phyloP scores from a whole-genome alignment of 2,888 invertebrate species.

The Autographa pulchrina region DNA sequence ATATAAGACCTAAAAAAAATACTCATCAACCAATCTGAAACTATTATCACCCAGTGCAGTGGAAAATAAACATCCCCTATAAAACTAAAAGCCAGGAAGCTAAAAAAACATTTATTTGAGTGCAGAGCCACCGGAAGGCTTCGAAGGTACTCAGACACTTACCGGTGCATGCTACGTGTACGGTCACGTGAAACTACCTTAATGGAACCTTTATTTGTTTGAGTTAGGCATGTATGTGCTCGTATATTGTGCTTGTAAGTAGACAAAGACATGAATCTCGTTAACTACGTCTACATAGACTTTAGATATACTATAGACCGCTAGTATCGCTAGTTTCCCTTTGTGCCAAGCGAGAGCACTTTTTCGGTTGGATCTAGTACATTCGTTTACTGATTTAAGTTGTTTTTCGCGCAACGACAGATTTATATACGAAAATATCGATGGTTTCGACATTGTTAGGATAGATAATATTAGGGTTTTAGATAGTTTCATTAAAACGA shows the following conservation, averaged over 20 bases:
- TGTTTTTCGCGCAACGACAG: too few relatives aligned
- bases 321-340: too few relatives aligned
- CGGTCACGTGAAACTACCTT: slow-evolving; percentile 28
- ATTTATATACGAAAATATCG: too few relatives aligned
- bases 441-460: too few relatives aligned
- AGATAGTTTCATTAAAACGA: too few relatives aligned
- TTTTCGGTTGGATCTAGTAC: too few relatives aligned
- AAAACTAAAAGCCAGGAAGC: slow-evolving; percentile 21
- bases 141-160: slow-evolving; percentile 37
- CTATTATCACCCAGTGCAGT: neutral
- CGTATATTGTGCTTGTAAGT: neutral
- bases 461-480: too few relatives aligned
- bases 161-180: slow-evolving; percentile 30
- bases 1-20: too few relatives aligned
- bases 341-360: too few relatives aligned
- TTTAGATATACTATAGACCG: too few relatives aligned
- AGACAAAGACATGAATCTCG: neutral
- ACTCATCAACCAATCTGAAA: neutral
- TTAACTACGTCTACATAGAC: too few relatives aligned
- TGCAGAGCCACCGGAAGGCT: slow-evolving; percentile 30
- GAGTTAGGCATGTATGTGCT: neutral
- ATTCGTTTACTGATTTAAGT: too few relatives aligned
- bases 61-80: neutral
- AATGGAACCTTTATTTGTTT: slow-evolving; percentile 4
- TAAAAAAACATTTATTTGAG: slow-evolving; percentile 31